Base-by-base conservation (phyloP, 1,140 invertebrate species). In the Drosophila bocqueti region DNA sequence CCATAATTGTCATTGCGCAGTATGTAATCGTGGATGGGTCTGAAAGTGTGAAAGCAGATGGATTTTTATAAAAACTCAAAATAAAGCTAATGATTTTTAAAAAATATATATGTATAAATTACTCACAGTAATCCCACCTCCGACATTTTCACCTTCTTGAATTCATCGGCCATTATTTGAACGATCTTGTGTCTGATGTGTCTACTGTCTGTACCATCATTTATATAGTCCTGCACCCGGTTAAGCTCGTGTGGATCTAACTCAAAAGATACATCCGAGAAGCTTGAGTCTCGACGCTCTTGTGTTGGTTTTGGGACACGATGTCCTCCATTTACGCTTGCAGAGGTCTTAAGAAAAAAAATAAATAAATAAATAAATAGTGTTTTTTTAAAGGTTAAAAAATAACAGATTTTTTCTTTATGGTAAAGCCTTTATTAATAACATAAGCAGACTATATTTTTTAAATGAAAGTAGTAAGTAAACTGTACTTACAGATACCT, bases 21-120 rank as follows among this genome's bases (percentile, higher is more conserved):
- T 42, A 92, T 84, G 9, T 72, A 63, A 65, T 90, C 64, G n/a
- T 92, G 91, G 8, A 92, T 91, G 18, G 91, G 84, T 6, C 91
- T 92, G 18, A 45, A 72, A 57, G 7, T 3, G 18, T 31, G 7
- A 43, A 21, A 55, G 42, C 4, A 21, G 15, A 21, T 18, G 18
- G n/a, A 16, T 40, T 24, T 16, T 26, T 24, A 18, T n/a, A 18
- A 18, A 16, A 26, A n/a, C 9, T 11, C 2, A 0, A 29, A 13
- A 50, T 24, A 50, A 50, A 8, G 24, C 11, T 15, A 8, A 29
- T 15, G 13, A 29, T 15, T 26, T 31, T 38, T 15, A 1, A n/a
- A n/a, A 0, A 29, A 50, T 1, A 29, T 50, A 24, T 24, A 29
- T 50, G 3, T 24, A 24, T 24, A 24, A 42, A 31, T 13, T 69